Evolutionary conservation across 2,797 vertebrate genomes (phyloP).

Genomic region (Acanthornis magna): DNA sequence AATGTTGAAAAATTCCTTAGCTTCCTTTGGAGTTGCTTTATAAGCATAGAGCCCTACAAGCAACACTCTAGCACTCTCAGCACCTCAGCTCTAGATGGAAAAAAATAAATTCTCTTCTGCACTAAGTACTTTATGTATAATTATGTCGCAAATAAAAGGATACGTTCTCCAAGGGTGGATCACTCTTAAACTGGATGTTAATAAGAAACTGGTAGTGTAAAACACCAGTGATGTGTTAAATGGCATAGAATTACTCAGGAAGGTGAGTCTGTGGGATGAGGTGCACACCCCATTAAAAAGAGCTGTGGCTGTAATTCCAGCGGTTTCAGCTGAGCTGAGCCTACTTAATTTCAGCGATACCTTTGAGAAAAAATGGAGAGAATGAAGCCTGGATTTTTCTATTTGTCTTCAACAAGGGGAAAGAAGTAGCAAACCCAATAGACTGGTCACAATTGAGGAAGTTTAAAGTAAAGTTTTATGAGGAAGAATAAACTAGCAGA

Average conservation of each 20-base stretch:
- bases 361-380: not conserved
- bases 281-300: not conserved
- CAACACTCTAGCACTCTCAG: not conserved
- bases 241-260: not conserved
- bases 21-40: not conserved
- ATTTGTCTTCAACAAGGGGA: not conserved
- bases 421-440: not conserved
- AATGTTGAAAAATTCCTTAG: not conserved
- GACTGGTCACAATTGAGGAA: not conserved
- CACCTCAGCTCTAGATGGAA: not conserved
- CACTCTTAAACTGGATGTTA: not conserved
- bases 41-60: not conserved
- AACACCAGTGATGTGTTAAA: not conserved
- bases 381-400: not conserved
- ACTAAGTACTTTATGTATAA: not conserved
- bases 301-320: not conserved
- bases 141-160: not conserved
- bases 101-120: not conserved
- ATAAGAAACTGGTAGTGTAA: conserved; percentile 19
- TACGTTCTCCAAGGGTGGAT: not conserved
- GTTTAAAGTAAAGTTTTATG: not conserved
- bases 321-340: not conserved
- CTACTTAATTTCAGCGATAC: not conserved
- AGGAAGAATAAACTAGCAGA: not conserved
- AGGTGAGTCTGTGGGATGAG: not conserved